A percentile compares a stretch with the other conserved stretches of the same genome.
Conservation (phyloP, 2,113 vertebrate genomes). For the Gila orcuttii region DNA sequence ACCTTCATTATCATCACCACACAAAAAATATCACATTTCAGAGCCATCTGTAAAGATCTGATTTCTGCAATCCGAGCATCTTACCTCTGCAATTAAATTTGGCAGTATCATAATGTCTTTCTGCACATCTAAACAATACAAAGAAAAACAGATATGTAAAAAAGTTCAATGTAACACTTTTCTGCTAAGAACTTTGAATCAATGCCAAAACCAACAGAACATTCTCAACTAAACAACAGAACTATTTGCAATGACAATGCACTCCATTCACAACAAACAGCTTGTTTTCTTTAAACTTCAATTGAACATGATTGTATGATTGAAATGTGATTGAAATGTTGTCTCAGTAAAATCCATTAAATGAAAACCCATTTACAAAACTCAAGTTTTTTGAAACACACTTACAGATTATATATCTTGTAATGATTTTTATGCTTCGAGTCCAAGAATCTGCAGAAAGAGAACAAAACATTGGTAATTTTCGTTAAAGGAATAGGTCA, state of each 20-base stretch:
- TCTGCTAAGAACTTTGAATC: neutral
- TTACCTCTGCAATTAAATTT: constrained; percentile 98
- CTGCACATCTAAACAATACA: constrained; percentile 86
- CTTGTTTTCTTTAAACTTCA: neutral
- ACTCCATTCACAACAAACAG: neutral
- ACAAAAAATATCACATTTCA: constrained; percentile 15
- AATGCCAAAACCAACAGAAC: constrained; percentile 1
- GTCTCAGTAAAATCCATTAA: neutral
- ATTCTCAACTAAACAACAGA: neutral
- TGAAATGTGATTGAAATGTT: neutral
- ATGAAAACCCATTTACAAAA: neutral
- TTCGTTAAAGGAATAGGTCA: neutral
- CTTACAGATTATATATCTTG: constrained; percentile 99
- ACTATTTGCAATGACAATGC: neutral
- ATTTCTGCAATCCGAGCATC: constrained; percentile 50
- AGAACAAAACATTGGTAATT: constrained; percentile 7
- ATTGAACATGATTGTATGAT: neutral
- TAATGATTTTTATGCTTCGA: constrained; percentile 99
- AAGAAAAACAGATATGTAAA: constrained; percentile 7
- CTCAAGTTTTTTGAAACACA: constrained; percentile 68
- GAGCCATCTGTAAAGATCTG: neutral
- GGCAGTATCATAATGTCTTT: constrained; percentile 94
- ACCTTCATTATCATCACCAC: neutral
- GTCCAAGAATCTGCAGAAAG: constrained; percentile 88
- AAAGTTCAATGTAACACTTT: neutral